These are phyloP conservation scores for Watsonalla binaria DNA, from an alignment of 2,888 invertebrate species.

Conservation along the genomic window DNA sequence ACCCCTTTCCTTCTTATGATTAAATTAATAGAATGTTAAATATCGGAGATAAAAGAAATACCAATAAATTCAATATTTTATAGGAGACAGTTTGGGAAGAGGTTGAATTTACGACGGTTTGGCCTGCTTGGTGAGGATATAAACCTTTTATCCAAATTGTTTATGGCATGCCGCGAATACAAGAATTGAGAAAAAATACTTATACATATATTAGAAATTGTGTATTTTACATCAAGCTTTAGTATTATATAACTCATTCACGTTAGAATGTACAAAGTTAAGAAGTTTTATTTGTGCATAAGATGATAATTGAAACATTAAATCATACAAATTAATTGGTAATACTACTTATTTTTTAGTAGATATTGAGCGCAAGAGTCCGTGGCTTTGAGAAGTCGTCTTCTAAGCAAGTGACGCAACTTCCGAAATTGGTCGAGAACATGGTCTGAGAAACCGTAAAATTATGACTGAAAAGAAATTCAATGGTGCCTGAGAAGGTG, in stretches of 20 bases:
- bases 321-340: too few relatives aligned
- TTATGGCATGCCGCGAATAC: constrained; percentile 38
- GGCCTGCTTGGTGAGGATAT: constrained; percentile 36
- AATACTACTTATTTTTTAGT: too few relatives aligned
- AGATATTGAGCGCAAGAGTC: too few relatives aligned
- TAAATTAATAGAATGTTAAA: not conserved
- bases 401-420: too few relatives aligned
- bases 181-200: constrained; percentile 18
- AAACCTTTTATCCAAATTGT: constrained; percentile 37
- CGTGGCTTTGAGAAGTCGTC: too few relatives aligned
- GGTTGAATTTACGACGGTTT: constrained; percentile 41
- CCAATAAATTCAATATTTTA: constrained; percentile 52
- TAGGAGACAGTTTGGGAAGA: constrained; percentile 33
- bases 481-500: too few relatives aligned
- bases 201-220: constrained; percentile 10
- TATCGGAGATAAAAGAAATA: not conserved
- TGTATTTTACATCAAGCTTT: not conserved
- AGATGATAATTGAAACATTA: too few relatives aligned
- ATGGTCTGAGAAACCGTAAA: too few relatives aligned
- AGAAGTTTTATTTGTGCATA: too few relatives aligned
- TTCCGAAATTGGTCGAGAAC: too few relatives aligned
- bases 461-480: too few relatives aligned
- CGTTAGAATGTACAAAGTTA: not conserved
- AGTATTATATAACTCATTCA: not conserved
- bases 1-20: not conserved